Evolutionary conservation across 2,113 vertebrate species (phyloP).

Genomic region (Microtus montanus): DNA sequence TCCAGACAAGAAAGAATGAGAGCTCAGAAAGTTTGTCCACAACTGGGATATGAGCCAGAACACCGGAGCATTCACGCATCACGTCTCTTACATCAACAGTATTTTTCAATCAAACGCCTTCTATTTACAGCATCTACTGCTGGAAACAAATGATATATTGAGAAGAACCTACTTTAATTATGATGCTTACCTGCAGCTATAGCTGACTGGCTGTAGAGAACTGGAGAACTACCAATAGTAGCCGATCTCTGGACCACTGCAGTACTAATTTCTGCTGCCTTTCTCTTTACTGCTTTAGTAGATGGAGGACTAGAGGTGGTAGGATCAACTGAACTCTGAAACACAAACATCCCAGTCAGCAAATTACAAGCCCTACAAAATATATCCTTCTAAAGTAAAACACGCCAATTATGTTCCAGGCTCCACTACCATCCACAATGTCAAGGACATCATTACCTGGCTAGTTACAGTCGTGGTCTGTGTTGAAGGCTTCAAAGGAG

Average conservation of each 20-base stretch:
- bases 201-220: slow-evolving; percentile 93
- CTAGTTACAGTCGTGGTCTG: slow-evolving; percentile 75
- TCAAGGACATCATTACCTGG: slow-evolving; percentile 77
- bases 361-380: background rate
- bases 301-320: slow-evolving; percentile 76
- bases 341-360: slow-evolving; percentile 23
- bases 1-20: slow-evolving; percentile 73
- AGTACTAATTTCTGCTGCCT: slow-evolving; percentile 85
- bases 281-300: slow-evolving; percentile 90
- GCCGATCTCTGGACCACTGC: slow-evolving; percentile 88
- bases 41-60: slow-evolving; percentile 63
- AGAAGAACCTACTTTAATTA: background rate
- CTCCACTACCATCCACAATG: background rate
- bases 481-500: slow-evolving; percentile 85
- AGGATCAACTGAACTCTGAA: slow-evolving; percentile 82
- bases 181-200: slow-evolving; percentile 85
- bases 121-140: background rate
- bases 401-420: accelerated
- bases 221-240: slow-evolving; percentile 95
- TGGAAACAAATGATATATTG: background rate
- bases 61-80: slow-evolving; percentile 47
- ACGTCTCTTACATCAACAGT: background rate
- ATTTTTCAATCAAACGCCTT: background rate
- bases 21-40: slow-evolving; percentile 64
- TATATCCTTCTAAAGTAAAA: background rate